These are phyloP conservation scores for Oncorhynchus masou DNA, from an alignment of 2,113 vertebrate genomes.

Conservation along the genomic window DNA sequence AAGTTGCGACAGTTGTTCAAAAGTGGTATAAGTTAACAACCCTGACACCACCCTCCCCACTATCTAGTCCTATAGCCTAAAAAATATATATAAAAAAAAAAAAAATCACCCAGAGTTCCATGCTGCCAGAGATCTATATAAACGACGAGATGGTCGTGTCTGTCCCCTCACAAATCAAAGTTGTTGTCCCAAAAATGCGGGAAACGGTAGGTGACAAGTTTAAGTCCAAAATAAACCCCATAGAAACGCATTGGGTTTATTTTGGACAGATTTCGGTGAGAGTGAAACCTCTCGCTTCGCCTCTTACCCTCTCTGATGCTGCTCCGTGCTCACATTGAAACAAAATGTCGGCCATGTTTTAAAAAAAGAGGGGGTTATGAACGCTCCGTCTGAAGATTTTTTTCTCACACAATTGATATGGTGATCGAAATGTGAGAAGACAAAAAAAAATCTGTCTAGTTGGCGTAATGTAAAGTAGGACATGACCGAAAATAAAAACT, in stretches of 20 bases:
- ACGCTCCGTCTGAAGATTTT: constrained; percentile 67
- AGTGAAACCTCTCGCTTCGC: too few relatives aligned
- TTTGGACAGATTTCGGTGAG: too few relatives aligned
- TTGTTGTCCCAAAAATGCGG: too few relatives aligned
- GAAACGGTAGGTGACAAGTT: too few relatives aligned
- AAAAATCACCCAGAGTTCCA: constrained; percentile 86
- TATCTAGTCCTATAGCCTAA: constrained; percentile 73
- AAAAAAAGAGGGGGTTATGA: constrained; percentile 70
- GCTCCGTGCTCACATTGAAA: constrained; percentile 69
- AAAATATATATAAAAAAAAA: too few relatives aligned
- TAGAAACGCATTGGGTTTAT: too few relatives aligned
- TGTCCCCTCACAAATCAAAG: too few relatives aligned
- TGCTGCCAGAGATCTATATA: constrained; percentile 56
- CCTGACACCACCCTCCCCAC: constrained; percentile 70
- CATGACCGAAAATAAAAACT: constrained; percentile 64
- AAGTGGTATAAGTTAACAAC: constrained; percentile 28
- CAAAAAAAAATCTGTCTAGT: constrained; percentile 32
- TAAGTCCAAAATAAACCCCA: too few relatives aligned
- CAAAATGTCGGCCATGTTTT: constrained; percentile 96
- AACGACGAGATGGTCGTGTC: too few relatives aligned
- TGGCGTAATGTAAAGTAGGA: constrained; percentile 58
- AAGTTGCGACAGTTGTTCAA: neutral
- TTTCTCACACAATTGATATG: constrained; percentile 59
- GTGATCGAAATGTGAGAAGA: constrained; percentile 49
- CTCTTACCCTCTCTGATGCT: too few relatives aligned